These are phyloP conservation scores for Lutraria rhynchaena DNA, from an alignment of 1,140 invertebrate genomes.

Conservation along the genomic window DNA sequence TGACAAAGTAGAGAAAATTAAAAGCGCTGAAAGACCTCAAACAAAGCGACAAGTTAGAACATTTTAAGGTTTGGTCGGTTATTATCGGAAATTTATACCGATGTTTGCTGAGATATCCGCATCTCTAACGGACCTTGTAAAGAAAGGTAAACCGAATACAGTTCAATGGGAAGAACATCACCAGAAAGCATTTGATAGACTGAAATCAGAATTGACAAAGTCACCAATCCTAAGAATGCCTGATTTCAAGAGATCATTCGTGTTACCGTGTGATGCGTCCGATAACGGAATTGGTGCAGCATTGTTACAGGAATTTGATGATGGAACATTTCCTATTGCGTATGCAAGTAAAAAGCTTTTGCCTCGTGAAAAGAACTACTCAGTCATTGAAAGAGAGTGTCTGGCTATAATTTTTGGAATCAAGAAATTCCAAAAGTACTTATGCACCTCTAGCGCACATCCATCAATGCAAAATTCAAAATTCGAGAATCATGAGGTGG, in stretches of 20 bases:
- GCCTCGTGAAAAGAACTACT: too few relatives aligned
- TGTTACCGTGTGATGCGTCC: constrained; percentile 5
- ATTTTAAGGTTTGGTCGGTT: constrained; percentile 82
- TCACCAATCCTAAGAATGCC: constrained; percentile 67
- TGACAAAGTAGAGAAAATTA: constrained; percentile 77
- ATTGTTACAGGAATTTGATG: too few relatives aligned
- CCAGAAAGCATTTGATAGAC: constrained; percentile 35
- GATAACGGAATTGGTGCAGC: background rate
- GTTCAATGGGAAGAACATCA: constrained; percentile 44
- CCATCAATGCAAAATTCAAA: background rate
- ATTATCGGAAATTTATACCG: constrained; percentile 79
- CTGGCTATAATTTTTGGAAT: too few relatives aligned
- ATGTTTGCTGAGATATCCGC: constrained; percentile 61
- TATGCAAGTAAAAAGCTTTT: too few relatives aligned
- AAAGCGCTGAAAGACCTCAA: constrained; percentile 67
- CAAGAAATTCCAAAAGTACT: background rate
- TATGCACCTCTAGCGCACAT: background rate
- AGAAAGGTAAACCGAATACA: constrained; percentile 42
- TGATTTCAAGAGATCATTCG: constrained; percentile 75
- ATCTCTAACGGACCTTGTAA: constrained; percentile 72
- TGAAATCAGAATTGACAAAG: constrained; percentile 50
- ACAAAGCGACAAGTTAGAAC: constrained; percentile 77
- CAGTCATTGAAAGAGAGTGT: too few relatives aligned
- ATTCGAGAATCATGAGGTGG: background rate
- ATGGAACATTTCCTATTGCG: too few relatives aligned